A percentile compares a stretch with the other conserved stretches of the same genome.
phyloP scores from a whole-genome alignment of 2,888 invertebrate genomes.

The Dryocosmus kuriphilus region DNA sequence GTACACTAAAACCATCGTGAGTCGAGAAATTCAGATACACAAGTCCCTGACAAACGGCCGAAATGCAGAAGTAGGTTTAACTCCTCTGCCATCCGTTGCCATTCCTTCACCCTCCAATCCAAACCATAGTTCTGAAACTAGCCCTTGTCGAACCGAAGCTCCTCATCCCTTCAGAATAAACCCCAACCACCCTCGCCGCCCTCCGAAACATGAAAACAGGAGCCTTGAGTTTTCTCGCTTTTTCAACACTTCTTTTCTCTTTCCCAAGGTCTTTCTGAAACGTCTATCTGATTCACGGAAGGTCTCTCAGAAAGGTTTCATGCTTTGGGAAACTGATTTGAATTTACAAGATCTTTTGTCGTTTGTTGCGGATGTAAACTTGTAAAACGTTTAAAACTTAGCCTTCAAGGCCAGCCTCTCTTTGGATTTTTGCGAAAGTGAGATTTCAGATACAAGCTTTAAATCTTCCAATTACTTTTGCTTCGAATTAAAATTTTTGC shows the following conservation, averaged over 20 bases:
- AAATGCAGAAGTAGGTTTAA: slow-evolving; percentile 73
- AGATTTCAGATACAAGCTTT: neutral
- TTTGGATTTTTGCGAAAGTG: neutral
- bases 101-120: slow-evolving; percentile 54
- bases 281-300: slow-evolving; percentile 42
- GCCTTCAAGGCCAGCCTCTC: neutral
- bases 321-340: slow-evolving; percentile 12
- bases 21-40: slow-evolving; percentile 52
- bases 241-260: slow-evolving; percentile 44
- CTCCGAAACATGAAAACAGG: slow-evolving; percentile 48
- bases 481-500: neutral
- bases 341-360: slow-evolving; percentile 8
- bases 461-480: neutral
- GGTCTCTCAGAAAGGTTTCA: slow-evolving; percentile 9
- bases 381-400: slow-evolving; percentile 7
- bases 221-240: slow-evolving; percentile 52
- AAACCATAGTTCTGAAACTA: slow-evolving; percentile 47
- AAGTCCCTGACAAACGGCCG: slow-evolving; percentile 66
- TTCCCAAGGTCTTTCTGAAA: slow-evolving; percentile 40
- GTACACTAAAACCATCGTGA: slow-evolving; percentile 1
- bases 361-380: neutral
- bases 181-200: slow-evolving; percentile 48
- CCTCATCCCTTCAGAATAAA: slow-evolving; percentile 51
- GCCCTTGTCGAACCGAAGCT: slow-evolving; percentile 43
- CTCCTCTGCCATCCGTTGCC: slow-evolving; percentile 56